These are phyloP conservation scores for Indri indri DNA, from an alignment of 2,113 vertebrate genomes.

Conservation along the genomic window DNA sequence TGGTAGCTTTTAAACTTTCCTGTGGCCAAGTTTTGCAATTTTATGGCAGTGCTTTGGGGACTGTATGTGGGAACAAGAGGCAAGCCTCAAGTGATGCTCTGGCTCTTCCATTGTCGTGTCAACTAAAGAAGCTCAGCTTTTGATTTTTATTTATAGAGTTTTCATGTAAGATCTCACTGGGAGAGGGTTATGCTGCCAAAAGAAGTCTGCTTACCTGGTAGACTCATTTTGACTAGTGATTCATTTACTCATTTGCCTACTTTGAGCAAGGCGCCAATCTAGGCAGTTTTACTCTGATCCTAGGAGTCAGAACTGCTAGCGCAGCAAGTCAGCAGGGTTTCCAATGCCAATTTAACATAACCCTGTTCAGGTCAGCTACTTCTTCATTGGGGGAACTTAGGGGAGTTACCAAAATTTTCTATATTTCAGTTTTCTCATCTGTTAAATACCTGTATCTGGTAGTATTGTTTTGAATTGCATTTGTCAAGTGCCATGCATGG, in stretches of 20 bases:
- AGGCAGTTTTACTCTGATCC: neutral
- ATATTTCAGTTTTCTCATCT: neutral
- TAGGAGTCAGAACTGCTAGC: neutral
- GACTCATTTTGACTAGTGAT: neutral
- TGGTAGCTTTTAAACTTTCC: neutral
- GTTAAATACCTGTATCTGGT: neutral
- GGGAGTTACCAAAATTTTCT: neutral
- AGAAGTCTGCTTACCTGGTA: neutral
- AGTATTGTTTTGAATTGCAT: neutral
- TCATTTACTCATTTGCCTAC: neutral
- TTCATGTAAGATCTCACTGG: neutral
- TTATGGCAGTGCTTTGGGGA: neutral
- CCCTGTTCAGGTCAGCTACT: neutral
- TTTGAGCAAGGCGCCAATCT: neutral
- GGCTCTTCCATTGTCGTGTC: neutral
- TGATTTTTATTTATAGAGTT: neutral
- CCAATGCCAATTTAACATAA: neutral
- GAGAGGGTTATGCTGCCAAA: neutral
- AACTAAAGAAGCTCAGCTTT: neutral
- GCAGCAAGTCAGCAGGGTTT: neutral
- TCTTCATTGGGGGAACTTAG: neutral
- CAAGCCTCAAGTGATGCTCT: neutral
- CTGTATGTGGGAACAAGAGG: neutral
- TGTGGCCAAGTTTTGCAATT: neutral
- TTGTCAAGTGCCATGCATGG: neutral